A percentile compares a stretch with the other conserved stretches of the same genome.
These are phyloP conservation scores for Operophtera brumata DNA, from an alignment of 2,888 invertebrate species.

Conservation along the genomic window DNA sequence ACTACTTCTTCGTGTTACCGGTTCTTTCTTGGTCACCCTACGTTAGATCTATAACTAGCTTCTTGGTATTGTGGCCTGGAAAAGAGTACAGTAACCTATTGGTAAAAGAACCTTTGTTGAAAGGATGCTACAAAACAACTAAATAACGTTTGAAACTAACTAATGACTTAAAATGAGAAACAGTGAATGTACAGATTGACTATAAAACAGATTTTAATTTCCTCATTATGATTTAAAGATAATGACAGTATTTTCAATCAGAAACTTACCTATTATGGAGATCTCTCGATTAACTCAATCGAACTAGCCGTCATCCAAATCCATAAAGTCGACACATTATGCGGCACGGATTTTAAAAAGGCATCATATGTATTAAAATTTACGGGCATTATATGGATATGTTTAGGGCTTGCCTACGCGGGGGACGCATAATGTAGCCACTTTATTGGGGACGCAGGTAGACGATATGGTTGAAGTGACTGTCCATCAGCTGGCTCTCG, in stretches of 20 bases:
- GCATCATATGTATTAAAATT: conserved; percentile 24
- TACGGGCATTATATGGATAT: conserved; percentile 19
- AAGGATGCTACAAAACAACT: no score
- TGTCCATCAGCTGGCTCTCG: conserved; percentile 3
- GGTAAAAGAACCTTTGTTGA: no score
- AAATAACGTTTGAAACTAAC: no score
- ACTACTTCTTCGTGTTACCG: no score
- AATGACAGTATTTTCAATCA: conserved; percentile 21
- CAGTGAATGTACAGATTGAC: neutral
- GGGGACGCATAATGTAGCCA: conserved; percentile 11
- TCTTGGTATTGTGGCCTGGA: no score
- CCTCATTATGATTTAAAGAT: conserved; percentile 9
- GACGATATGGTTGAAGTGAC: conserved; percentile 3
- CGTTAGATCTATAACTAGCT: no score
- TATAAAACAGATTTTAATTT: neutral
- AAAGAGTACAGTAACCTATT: no score
- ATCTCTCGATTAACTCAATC: conserved; percentile 14
- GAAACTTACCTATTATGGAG: no score
- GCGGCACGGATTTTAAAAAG: conserved; percentile 21
- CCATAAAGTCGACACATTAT: conserved; percentile 31
- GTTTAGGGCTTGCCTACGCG: conserved; percentile 20
- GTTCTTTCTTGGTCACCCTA: no score
- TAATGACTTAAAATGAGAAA: no score
- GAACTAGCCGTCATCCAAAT: conserved; percentile 1
- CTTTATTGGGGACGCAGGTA: conserved; percentile 16